phyloP scores from a whole-genome alignment of 2,888 invertebrate species.

The Dryocosmus kuriphilus region DNA sequence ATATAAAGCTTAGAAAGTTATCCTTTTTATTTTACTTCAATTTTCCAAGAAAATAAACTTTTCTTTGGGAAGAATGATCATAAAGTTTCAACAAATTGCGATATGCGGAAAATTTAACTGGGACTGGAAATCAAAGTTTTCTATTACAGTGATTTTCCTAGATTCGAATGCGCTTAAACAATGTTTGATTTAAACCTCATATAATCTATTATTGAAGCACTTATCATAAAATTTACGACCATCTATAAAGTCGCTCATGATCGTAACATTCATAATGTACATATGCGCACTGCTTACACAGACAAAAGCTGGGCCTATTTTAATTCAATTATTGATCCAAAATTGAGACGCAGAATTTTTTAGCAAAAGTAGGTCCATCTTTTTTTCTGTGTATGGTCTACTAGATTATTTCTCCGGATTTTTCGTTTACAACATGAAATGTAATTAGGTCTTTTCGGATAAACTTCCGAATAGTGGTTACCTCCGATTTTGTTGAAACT shows the following conservation, averaged over 20 bases:
- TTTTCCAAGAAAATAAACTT: slow-evolving; percentile 12
- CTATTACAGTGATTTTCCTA: not conserved
- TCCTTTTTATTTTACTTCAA: slow-evolving; percentile 3
- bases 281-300: no score
- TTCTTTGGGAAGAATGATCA: slow-evolving; percentile 12
- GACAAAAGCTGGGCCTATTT: no score
- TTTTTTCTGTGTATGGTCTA: no score
- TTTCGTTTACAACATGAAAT: not conserved
- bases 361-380: no score
- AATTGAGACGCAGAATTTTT: no score
- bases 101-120: slow-evolving; percentile 2
- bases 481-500: no score
- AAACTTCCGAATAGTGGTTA: no score
- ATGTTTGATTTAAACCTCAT: not conserved
- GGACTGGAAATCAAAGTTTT: not conserved
- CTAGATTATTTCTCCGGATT: slow-evolving; percentile 3
- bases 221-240: not conserved
- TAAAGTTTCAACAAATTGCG: slow-evolving; percentile 12
- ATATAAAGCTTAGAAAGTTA: slow-evolving; percentile 1
- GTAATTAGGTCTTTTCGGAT: no score
- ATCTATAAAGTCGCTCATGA: not conserved
- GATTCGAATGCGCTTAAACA: not conserved
- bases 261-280: no score
- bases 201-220: not conserved
- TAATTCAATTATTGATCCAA: no score